Percentiles rank a stretch among this genome's conserved stretches.
Evolutionary conservation across 1,140 invertebrate genomes (phyloP).

Genomic region (Microplitis mediator): DNA sequence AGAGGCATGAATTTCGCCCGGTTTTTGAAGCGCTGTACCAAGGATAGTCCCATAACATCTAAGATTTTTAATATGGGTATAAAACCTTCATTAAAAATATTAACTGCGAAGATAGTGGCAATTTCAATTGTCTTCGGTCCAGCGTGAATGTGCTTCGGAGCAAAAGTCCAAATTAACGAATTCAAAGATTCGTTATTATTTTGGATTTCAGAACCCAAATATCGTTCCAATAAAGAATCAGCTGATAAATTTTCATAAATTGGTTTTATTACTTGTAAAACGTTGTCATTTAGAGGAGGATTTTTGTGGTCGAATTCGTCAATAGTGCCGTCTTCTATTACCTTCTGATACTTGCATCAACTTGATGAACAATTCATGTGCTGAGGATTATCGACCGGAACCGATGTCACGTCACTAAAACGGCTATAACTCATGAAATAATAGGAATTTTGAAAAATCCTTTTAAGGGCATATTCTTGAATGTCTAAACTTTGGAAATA

Average conservation of each 20-base stretch:
- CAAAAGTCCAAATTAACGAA: not conserved
- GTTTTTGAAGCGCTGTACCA: no score
- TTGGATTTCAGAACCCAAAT: not conserved
- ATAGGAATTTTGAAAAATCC: no score
- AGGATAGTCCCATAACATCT: no score
- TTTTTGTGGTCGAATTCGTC: not conserved
- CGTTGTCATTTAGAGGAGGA: no score
- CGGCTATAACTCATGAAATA: no score
- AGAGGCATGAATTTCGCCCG: no score
- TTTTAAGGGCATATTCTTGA: no score
- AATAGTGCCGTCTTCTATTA: not conserved
- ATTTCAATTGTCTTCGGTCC: not conserved
- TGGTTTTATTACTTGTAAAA: not conserved
- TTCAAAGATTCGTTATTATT: slow-evolving; percentile 2
- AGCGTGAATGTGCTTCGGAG: slow-evolving; percentile 30
- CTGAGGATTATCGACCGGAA: not conserved
- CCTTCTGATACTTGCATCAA: not conserved
- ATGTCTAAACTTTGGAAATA: no score
- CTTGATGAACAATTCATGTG: not conserved
- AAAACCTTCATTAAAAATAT: not conserved
- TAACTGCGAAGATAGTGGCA: not conserved
- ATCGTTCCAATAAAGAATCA: no score
- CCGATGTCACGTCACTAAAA: no score
- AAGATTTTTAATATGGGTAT: no score
- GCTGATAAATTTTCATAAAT: no score